These are phyloP conservation scores for Eustalomyia histrio DNA, from an alignment of 2,888 invertebrate species.

Conservation along the genomic window DNA sequence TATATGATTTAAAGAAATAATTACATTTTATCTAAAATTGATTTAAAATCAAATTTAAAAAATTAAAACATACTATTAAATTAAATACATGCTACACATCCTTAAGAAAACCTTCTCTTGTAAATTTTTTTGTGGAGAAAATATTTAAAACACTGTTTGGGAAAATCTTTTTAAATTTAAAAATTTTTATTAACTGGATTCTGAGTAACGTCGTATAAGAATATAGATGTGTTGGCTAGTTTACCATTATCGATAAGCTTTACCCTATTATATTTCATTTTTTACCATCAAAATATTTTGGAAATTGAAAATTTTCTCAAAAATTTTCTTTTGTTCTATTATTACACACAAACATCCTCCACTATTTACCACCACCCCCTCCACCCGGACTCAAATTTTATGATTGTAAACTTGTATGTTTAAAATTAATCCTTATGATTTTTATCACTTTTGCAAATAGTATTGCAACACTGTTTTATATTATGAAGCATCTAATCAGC, in stretches of 20 bases:
- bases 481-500: not conserved
- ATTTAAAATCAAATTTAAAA: too few relatives aligned
- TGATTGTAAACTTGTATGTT: not conserved
- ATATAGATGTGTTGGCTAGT: too few relatives aligned
- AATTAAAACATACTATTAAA: too few relatives aligned
- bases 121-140: too few relatives aligned
- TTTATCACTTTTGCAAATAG: conserved; percentile 53
- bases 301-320: conserved; percentile 26
- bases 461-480: conserved; percentile 26
- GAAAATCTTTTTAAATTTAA: too few relatives aligned
- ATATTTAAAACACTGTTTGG: too few relatives aligned
- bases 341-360: not conserved
- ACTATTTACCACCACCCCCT: conserved; percentile 13
- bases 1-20: too few relatives aligned
- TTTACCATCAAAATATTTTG: conserved; percentile 11
- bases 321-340: not conserved
- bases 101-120: too few relatives aligned
- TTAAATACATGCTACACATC: too few relatives aligned
- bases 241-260: not conserved
- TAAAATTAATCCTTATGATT: conserved; percentile 46
- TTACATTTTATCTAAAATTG: too few relatives aligned
- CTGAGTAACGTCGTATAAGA: too few relatives aligned
- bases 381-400: not conserved
- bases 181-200: too few relatives aligned
- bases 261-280: conserved; percentile 1